Conservation (phyloP, 2,113 vertebrate genomes). For the Apaloderma vittatum region DNA sequence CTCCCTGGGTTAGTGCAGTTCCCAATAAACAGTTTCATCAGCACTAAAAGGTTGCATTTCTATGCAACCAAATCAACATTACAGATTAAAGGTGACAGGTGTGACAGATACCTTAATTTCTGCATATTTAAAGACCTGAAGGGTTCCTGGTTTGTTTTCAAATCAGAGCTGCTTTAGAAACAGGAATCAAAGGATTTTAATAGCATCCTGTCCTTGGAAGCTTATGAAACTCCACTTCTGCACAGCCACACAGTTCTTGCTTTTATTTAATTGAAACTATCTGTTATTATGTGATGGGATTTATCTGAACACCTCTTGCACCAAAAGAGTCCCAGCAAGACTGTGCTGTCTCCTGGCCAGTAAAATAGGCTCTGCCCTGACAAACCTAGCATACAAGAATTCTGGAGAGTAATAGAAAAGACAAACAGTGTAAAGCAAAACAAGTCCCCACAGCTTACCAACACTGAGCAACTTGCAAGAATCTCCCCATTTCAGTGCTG, state of each 20-base stretch:
- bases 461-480: neutral
- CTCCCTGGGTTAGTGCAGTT: neutral
- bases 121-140: neutral
- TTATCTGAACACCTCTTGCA: neutral
- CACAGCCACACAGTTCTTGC: neutral
- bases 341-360: neutral
- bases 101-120: constrained; percentile 17
- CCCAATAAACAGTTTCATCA: neutral
- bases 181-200: constrained; percentile 14
- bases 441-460: neutral
- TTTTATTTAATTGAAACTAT: constrained; percentile 36
- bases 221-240: neutral
- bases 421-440: neutral
- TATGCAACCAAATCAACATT: constrained; percentile 11
- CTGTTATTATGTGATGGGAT: neutral
- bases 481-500: neutral
- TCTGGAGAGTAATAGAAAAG: constrained; percentile 22
- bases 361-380: neutral
- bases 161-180: neutral
- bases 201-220: neutral
- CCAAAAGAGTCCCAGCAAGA: neutral
- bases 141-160: neutral
- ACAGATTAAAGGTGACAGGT: constrained; percentile 27
- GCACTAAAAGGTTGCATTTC: neutral
- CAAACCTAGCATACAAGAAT: neutral